Base-by-base conservation (phyloP, 2,797 vertebrate genomes). In the Melanotaenia trifasciata region DNA sequence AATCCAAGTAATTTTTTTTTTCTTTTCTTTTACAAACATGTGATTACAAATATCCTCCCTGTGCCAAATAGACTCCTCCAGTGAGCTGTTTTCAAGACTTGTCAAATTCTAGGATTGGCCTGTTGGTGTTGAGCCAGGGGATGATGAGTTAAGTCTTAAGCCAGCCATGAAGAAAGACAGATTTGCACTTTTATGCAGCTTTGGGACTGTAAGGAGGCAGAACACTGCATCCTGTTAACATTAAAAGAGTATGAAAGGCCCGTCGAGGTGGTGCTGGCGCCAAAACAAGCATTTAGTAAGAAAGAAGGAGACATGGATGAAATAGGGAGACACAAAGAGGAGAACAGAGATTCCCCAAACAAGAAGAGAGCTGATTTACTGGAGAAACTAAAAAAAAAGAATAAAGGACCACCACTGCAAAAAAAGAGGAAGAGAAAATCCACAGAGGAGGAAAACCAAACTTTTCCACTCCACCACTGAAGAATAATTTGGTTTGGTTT, bases 191-290 rank as follows among this genome's bases (percentile, higher is more conserved):
- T 72, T 63, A 11, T 54, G 62, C 20, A 54, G 74, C 72, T 70
- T 38, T 60, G 70, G 65, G 77, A 70, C 40, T 45, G 33, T 35
- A 53, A 79, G 54, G 70, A 72, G 59, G 73, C 33, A 33, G 54
- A 79, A 80, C 57, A 67, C 79, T 59, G 81, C 76, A 76, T 87
- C 84, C 79, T 83, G 87, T 89, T 86, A 72, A 85, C 70, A 64
- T 82, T 84, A 80, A 76, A 78, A 58, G n/a, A 45, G 67, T 64
- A 84, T 80, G 76, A 87, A 86, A 67, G 64, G 50, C 62, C 63
- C 1, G 26, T 68, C 0, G 4, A 57, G 62, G 72, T 60, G 43
- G 7, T 14, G 40, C 57, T 78, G 72, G 74, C 2, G 43, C 84
- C 81, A 74, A 80, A 82, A 78, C 51, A 74, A 63, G 67, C 72